Evolutionary conservation across 2,113 vertebrate species (phyloP).

Genomic region (Thamnaconus septentrionalis): DNA sequence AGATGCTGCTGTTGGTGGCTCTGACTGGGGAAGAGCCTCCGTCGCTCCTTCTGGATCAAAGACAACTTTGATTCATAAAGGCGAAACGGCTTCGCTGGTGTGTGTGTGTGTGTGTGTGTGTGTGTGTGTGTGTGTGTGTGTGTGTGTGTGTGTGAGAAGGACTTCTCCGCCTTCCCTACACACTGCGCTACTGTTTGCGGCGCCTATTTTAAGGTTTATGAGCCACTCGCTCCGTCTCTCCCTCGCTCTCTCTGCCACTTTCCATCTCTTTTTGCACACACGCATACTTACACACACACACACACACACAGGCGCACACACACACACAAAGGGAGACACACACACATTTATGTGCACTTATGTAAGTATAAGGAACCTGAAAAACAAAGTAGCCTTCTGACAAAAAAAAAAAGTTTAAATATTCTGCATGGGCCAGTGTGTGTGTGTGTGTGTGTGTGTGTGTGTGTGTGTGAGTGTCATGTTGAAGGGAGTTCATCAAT

Average conservation of each 20-base stretch:
- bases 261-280: not conserved
- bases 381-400: too few relatives aligned
- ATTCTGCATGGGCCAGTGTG: not conserved
- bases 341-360: not conserved
- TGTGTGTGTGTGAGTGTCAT: constrained; percentile 2
- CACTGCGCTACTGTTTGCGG: not conserved
- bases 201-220: too few relatives aligned
- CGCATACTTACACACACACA: not conserved
- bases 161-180: not conserved
- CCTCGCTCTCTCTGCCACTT: not conserved
- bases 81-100: too few relatives aligned
- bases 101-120: too few relatives aligned
- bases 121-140: constrained; percentile 28
- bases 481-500: constrained; percentile 57
- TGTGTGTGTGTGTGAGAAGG: constrained; percentile 3
- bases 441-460: constrained; percentile 13
- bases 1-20: too few relatives aligned
- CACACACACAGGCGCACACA: not conserved
- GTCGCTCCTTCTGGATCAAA: too few relatives aligned
- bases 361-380: not conserved
- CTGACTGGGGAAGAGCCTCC: too few relatives aligned
- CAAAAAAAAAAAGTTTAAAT: too few relatives aligned
- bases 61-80: too few relatives aligned
- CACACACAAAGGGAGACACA: not conserved
- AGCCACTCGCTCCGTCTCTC: too few relatives aligned